A percentile compares a stretch with the other conserved stretches of the same genome.
Conservation (phyloP, 92 coral and sea anemone species). For the Bergia puertoricense region DNA sequence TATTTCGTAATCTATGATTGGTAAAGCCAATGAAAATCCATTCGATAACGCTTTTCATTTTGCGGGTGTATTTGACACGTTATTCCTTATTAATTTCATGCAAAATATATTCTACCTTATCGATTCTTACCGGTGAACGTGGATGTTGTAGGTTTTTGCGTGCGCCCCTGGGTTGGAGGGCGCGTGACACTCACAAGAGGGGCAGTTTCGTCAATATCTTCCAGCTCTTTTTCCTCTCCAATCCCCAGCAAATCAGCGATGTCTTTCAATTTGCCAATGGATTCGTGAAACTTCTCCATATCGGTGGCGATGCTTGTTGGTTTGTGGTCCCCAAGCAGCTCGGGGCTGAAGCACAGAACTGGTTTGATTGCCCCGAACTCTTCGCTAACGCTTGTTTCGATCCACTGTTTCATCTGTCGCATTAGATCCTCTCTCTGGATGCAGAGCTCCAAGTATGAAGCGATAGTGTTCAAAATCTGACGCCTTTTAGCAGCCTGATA, state of each 20-base stretch:
- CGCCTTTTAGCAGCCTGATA: slow-evolving; percentile 66
- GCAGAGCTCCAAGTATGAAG: slow-evolving; percentile 65
- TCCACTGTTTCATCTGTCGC: slow-evolving; percentile 76
- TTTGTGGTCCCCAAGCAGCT: slow-evolving; percentile 57
- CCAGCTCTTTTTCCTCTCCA: slow-evolving; percentile 48
- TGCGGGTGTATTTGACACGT: no score
- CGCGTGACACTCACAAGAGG: not conserved
- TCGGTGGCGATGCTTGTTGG: slow-evolving; percentile 52
- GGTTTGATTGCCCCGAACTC: slow-evolving; percentile 44
- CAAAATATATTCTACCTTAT: no score
- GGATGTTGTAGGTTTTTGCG: not conserved
- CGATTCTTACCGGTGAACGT: slow-evolving; percentile 2
- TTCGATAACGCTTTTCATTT: no score
- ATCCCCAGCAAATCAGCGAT: slow-evolving; percentile 91
- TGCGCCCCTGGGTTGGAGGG: slow-evolving; percentile 1
- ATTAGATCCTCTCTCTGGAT: slow-evolving; percentile 75
- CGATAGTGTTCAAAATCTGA: slow-evolving; percentile 58
- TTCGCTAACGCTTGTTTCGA: slow-evolving; percentile 63
- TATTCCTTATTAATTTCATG: not conserved
- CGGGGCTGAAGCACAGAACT: slow-evolving; percentile 61
- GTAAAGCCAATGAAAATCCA: no score
- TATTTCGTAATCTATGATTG: no score
- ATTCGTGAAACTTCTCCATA: slow-evolving; percentile 40
- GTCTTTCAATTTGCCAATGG: slow-evolving; percentile 57
- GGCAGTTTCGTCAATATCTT: slow-evolving; percentile 44